These are phyloP conservation scores for Atherinosoma microstoma DNA, from an alignment of 2,797 vertebrate species.

Conservation along the genomic window DNA sequence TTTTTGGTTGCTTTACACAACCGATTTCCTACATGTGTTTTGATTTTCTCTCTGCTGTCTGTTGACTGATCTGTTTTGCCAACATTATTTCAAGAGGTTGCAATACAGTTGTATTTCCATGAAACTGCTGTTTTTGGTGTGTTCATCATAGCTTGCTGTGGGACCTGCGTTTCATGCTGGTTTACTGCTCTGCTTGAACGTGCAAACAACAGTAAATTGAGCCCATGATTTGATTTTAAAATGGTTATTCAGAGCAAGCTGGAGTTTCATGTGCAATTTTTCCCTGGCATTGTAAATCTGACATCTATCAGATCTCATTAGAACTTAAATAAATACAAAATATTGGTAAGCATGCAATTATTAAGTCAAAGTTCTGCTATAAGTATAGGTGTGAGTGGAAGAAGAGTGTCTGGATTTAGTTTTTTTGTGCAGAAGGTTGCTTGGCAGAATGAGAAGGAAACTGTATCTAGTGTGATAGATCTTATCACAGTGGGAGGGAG, in stretches of 20 bases:
- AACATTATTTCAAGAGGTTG: slow-evolving; percentile 52
- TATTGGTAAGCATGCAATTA: slow-evolving; percentile 15
- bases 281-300: background rate
- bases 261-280: slow-evolving; percentile 2
- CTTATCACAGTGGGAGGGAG: slow-evolving; percentile 74
- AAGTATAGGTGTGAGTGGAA: slow-evolving; percentile 17
- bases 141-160: slow-evolving; percentile 29
- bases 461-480: slow-evolving; percentile 66
- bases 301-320: background rate
- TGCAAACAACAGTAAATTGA: slow-evolving; percentile 23
- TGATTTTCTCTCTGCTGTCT: slow-evolving; percentile 31
- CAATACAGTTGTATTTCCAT: slow-evolving; percentile 32
- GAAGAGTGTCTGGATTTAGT: slow-evolving; percentile 31
- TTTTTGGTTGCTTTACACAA: slow-evolving; percentile 34
- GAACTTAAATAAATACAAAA: slow-evolving; percentile 10
- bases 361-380: slow-evolving; percentile 19
- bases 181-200: slow-evolving; percentile 14
- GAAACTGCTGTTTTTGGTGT: slow-evolving; percentile 42
- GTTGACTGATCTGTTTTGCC: slow-evolving; percentile 60
- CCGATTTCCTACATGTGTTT: slow-evolving; percentile 49
- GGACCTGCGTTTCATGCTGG: slow-evolving; percentile 25
- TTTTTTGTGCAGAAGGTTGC: slow-evolving; percentile 49
- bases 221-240: slow-evolving; percentile 35
- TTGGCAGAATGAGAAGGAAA: slow-evolving; percentile 56
- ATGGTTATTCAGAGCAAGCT: slow-evolving; percentile 16